A percentile compares a stretch with the other conserved stretches of the same genome.
These are phyloP conservation scores for Pyrocoelia pectoralis DNA, from an alignment of 2,888 invertebrate species.

Conservation along the genomic window DNA sequence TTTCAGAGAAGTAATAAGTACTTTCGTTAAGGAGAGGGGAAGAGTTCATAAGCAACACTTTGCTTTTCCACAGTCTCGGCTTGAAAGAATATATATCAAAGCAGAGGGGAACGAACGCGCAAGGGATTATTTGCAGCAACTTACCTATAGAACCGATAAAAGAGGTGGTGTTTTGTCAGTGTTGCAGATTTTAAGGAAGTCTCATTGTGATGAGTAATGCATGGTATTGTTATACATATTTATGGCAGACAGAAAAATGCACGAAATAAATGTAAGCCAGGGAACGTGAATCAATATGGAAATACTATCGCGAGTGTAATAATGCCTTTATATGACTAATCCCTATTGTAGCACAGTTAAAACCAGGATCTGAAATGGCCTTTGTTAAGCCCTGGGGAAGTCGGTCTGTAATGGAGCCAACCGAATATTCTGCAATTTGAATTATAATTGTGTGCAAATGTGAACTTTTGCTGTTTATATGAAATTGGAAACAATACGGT, in stretches of 20 bases:
- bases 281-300: constrained; percentile 47
- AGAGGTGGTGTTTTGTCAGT: too few relatives aligned
- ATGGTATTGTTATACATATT: constrained; percentile 15
- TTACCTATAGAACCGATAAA: too few relatives aligned
- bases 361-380: constrained; percentile 49
- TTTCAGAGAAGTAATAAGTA: too few relatives aligned
- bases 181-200: too few relatives aligned
- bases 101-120: too few relatives aligned
- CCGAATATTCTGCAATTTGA: constrained; percentile 50
- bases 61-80: too few relatives aligned
- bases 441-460: constrained; percentile 51
- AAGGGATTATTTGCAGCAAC: too few relatives aligned
- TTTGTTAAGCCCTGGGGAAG: constrained; percentile 49
- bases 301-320: constrained; percentile 46
- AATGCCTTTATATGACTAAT: constrained; percentile 51
- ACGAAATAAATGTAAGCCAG: constrained; percentile 39
- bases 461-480: constrained; percentile 47
- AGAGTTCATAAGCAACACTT: too few relatives aligned
- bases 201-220: constrained; percentile 18
- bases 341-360: constrained; percentile 48
- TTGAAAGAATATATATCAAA: too few relatives aligned
- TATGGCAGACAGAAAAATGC: constrained; percentile 33
- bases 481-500: constrained; percentile 46
- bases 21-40: too few relatives aligned
- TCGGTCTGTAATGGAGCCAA: constrained; percentile 48